phyloP scores from a whole-genome alignment of 2,888 invertebrate species.

The Hemistola chrysoprasaria region DNA sequence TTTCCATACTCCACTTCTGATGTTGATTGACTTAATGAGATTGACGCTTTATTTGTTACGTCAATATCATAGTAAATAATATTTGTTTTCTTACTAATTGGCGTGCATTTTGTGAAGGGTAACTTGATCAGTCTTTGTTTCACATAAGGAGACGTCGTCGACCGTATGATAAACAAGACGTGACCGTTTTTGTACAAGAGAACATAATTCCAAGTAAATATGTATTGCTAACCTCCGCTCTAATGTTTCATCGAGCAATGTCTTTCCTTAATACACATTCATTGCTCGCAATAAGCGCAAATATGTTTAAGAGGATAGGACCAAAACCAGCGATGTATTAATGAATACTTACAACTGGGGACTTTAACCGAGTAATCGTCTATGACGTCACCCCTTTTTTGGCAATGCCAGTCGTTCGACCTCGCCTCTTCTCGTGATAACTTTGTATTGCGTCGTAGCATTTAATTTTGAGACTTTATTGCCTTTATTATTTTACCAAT shows the following conservation, averaged over 20 bases:
- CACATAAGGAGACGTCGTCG: conserved; percentile 41
- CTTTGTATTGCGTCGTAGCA: too few species aligned
- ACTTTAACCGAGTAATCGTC: conserved; percentile 7
- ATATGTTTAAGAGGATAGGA: neutral
- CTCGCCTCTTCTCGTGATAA: conserved; percentile 42
- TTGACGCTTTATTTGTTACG: neutral
- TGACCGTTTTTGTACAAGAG: conserved; percentile 49
- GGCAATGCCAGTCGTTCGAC: conserved; percentile 71
- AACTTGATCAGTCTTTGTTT: conserved; percentile 52
- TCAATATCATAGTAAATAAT: too few species aligned
- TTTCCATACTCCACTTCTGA: too few species aligned
- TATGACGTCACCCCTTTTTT: conserved; percentile 46
- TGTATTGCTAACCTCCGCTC: conserved; percentile 17
- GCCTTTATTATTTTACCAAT: too few species aligned
- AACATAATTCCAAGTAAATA: conserved; percentile 8
- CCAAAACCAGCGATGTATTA: conserved; percentile 1
- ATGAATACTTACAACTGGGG: neutral
- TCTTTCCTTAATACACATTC: neutral
- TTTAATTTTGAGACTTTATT: too few species aligned
- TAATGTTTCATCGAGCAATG: conserved; percentile 32
- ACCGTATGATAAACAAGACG: conserved; percentile 47
- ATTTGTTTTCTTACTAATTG: conserved; percentile 29
- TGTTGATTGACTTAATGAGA: neutral
- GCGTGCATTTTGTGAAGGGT: conserved; percentile 34
- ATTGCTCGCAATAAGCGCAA: conserved; percentile 1